Base-by-base conservation (phyloP, 1,140 invertebrate species). In the Achroia grisella region DNA sequence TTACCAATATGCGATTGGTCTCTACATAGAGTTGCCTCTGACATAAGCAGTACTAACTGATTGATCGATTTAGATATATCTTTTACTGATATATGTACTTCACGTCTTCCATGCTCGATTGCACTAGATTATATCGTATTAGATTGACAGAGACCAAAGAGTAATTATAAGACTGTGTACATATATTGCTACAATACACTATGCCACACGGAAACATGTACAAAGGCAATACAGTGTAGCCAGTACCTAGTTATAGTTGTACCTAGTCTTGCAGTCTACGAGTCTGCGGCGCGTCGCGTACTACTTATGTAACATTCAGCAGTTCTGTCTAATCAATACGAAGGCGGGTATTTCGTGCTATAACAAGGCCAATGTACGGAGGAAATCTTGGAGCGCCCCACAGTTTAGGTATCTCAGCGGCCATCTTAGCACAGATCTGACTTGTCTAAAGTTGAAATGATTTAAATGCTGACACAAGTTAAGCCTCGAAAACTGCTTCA, bases 251-350 rank as follows among this genome's bases (percentile, higher is more conserved):
- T 31, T 0, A 31, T n/a, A 10, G 6, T 31, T 0, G 41, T 43
- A 14, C 31, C 41, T 48, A 60, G 51, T 54, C 44, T 57, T 53
- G 49, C 52, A 56, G 62, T 56, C 48, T 57, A 32, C 39, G 52
- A 58, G 52, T 45, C 50, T 54, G 54, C 48, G 49, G 66, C 62
- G 66, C 65, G 64, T 57, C 64, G 59, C 64, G 29, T 36, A 43
- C 28, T 56, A 51, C 54, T 75, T 73, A 76, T 61, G 48, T 75
- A 77, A 80, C 71, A 60, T 63, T 67, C 60, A 71, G 59, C 62
- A 58, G 69, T 73, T 62, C 71, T 71, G 69, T 68, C 64, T 67
- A 73, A 82, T 82, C 75, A 72, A 82, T 82, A 81, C 63, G 45
- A 41, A 62, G 58, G 54, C 62, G 52, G 62, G 56, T 57, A 71